Base-by-base conservation (phyloP, 2,113 vertebrate genomes). In the Hyperopisus bebe region DNA sequence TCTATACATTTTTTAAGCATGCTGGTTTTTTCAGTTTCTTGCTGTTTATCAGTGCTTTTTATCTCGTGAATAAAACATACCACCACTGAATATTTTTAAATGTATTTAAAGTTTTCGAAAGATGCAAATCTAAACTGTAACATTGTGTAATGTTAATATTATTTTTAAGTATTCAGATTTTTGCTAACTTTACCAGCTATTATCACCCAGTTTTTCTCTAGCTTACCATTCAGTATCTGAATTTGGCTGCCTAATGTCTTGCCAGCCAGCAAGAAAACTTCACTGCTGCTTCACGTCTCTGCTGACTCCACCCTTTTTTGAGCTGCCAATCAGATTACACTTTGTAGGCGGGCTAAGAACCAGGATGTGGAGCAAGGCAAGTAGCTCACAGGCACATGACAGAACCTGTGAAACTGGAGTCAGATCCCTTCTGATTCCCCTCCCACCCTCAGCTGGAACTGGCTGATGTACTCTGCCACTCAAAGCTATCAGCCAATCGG, bases 141-240 rank as follows among this genome's bases (percentile, higher is more conserved):
- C 24, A n/a, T n/a, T 84, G 19, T 47, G 82, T 84, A 84, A 84
- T 84, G 35, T 84, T 84, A 44, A 84, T 84, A 84, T 46, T 84
- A 24, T 46, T 84, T 15, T 47, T 24, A 47, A 11, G 82, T 80
- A 80, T 80, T 74, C 27, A 74, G 13, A 74, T 74, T 74, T 80
- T 80, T 42, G 74, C 74, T 17, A 84, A 24, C 8, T 31, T 31
- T 31, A 13, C 62, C 39, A 84, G 7, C 42, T 84, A 46, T 47
- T 84, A 84, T 84, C 44, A 84, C 80, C 80, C 39, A 83, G 6
- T n/a, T 46, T n/a, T 83, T 21, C 17, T 46, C 42, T 83, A 24
- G 6, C 42, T 46, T 83, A 42, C 42, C 21, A 21, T 46, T 83
- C 35, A 83, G 80, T 83, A 47, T n/a, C 39, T 83, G 21, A 83